These are phyloP conservation scores for Zoanthus sansibaricus DNA, from an alignment of 92 coral and sea anemone genomes.

Conservation along the genomic window DNA sequence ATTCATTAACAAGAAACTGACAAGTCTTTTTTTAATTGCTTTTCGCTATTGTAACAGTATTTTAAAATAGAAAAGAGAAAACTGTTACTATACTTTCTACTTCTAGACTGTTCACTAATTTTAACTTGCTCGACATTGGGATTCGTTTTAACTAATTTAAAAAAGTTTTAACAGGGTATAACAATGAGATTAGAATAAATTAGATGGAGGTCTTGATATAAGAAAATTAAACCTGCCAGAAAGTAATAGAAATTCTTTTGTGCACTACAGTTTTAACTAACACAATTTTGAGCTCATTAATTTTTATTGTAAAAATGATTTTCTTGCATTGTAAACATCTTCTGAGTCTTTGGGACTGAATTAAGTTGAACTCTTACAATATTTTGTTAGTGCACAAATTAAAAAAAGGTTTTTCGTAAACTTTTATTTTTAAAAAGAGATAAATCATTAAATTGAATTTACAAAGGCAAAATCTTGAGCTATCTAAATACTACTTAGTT, in stretches of 20 bases:
- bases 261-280: not conserved
- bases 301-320: slow-evolving; percentile 3
- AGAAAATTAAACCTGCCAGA: not conserved
- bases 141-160: too few relatives aligned
- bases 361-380: not conserved
- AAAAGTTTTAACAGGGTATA: not conserved
- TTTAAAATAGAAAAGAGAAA: not conserved
- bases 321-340: slow-evolving; percentile 8
- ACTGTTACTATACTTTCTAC: not conserved
- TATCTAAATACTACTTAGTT: not conserved
- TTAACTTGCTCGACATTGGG: not conserved
- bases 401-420: not conserved
- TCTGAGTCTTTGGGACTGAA: not conserved
- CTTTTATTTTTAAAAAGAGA: not conserved
- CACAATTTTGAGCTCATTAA: not conserved
- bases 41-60: not conserved
- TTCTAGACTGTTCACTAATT: not conserved
- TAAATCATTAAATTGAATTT: too few relatives aligned
- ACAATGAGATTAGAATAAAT: not conserved
- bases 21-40: not conserved
- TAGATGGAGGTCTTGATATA: not conserved
- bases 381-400: not conserved
- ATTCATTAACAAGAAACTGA: not conserved
- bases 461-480: not conserved
- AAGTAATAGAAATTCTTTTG: too few relatives aligned